Evolutionary conservation across 2,797 vertebrate species (phyloP), one percentile per base, ranked within the genome.

Genomic region (Spinus pinus): DNA sequence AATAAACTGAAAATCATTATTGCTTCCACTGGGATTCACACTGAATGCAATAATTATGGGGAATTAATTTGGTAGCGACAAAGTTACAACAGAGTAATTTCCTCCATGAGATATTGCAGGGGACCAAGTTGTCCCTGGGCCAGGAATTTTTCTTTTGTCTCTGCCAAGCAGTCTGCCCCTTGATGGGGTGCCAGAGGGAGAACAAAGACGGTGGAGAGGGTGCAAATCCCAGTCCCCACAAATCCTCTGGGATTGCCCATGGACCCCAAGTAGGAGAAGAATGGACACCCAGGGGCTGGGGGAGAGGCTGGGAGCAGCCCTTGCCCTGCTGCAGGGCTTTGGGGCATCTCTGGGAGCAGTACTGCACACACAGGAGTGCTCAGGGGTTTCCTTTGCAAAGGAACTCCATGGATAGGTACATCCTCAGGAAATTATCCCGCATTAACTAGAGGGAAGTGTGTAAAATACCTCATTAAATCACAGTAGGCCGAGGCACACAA

Each of bases 1-100:
- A 89, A 91, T 92, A 91, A 94, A 88, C 72, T 91, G 86, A 61
- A 95, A 95, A 94, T 93, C 72, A 83, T 95, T 92, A 83, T 91
- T 90, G 62, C 66, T 91, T 93, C 92, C 70, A 44, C 66, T 67
- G 93, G 89, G 92, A 92, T 88, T 86, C 87, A 81, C 51, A 60
- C 7, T 75, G 81, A 91, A 83, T 60, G 50, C 58, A 84, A 57
- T 94, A 94, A 94, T 95, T 95, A 81, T 31, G 44, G 70, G 67
- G 81, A 84, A 92, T 80, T 93, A 64, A 77, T 93, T 81, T 88
- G 47, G 30, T 83, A 50, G 51, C n/a, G 47, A 93, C 51, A 33
- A 91, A 93, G 72, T 81, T 88, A 75, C 77, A 79, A 70, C 28
- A 2, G 81, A 86, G 51, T 75, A 75, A 86, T 94, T 87, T 94